A percentile compares a stretch with the other conserved stretches of the same genome.
phyloP scores from a whole-genome alignment of 2,888 invertebrate species.

The Acronicta aceris region DNA sequence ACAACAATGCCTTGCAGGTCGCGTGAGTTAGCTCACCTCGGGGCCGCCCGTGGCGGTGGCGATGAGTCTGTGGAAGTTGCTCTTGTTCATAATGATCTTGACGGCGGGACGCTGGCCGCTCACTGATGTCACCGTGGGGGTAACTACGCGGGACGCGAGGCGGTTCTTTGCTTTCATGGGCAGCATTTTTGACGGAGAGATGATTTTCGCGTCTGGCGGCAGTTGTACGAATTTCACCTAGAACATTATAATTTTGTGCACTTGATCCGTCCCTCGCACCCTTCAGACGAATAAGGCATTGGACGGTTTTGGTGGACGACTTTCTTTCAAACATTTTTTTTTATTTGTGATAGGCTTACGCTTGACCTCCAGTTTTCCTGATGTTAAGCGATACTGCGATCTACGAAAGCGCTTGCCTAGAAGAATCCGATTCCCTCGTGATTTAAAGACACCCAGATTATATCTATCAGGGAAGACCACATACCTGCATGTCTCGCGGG shows the following conservation, averaged over 20 bases:
- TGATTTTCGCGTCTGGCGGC: constrained; percentile 58
- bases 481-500: constrained; percentile 65
- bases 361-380: too few relatives aligned
- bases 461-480: too few relatives aligned
- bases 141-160: constrained; percentile 11
- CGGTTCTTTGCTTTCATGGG: constrained; percentile 41
- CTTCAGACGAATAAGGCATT: not conserved
- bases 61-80: constrained; percentile 72
- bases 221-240: constrained; percentile 72
- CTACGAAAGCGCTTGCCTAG: too few relatives aligned
- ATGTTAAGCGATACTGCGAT: too few relatives aligned
- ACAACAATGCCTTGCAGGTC: too few relatives aligned
- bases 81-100: constrained; percentile 83
- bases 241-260: not conserved
- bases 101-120: constrained; percentile 72
- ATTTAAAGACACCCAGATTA: too few relatives aligned
- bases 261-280: too few relatives aligned
- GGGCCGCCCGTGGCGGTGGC: constrained; percentile 54
- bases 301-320: too few relatives aligned
- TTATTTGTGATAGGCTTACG: too few relatives aligned
- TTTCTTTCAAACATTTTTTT: too few relatives aligned
- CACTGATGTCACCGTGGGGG: constrained; percentile 16
- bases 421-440: too few relatives aligned
- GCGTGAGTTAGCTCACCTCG: constrained; percentile 11
- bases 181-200: constrained; percentile 52